Conservation (phyloP, 2,797 vertebrate species). For the Buceros bicornis region DNA sequence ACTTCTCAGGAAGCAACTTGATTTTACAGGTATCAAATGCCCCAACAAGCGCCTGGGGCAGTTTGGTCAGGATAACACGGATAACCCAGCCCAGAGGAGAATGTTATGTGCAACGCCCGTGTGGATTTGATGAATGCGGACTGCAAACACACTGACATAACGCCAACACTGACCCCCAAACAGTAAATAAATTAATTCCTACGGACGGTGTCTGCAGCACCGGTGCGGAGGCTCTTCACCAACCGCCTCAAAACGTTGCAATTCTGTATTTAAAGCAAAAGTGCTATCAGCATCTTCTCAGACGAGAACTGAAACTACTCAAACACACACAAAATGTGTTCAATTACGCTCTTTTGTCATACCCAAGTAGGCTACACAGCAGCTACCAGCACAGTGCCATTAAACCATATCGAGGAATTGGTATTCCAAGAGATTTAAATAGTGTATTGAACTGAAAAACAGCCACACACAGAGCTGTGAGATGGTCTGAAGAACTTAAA, state of each 20-base stretch:
- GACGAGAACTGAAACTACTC: neutral
- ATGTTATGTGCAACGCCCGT: neutral
- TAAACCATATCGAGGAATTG: neutral
- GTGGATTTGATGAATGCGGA: constrained; percentile 27
- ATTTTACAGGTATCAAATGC: constrained; percentile 20
- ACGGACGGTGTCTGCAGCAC: neutral
- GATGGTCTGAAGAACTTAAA: neutral
- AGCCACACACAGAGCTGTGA: neutral
- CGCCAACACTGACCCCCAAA: neutral
- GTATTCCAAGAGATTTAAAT: neutral
- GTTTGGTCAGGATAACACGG: constrained; percentile 19
- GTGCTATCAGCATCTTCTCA: neutral
- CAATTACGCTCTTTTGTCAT: neutral
- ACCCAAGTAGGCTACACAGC: neutral
- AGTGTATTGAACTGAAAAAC: neutral
- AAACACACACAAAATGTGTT: neutral
- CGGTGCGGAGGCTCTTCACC: neutral
- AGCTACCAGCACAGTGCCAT: neutral
- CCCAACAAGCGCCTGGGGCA: constrained; percentile 38
- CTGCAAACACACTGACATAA: neutral
- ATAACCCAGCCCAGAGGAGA: neutral
- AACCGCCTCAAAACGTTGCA: neutral
- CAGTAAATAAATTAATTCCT: neutral
- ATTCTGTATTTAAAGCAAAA: neutral
- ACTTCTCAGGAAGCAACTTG: constrained; percentile 3